Base-by-base conservation (phyloP, 1,140 invertebrate species). In the Lethrus apterus region DNA sequence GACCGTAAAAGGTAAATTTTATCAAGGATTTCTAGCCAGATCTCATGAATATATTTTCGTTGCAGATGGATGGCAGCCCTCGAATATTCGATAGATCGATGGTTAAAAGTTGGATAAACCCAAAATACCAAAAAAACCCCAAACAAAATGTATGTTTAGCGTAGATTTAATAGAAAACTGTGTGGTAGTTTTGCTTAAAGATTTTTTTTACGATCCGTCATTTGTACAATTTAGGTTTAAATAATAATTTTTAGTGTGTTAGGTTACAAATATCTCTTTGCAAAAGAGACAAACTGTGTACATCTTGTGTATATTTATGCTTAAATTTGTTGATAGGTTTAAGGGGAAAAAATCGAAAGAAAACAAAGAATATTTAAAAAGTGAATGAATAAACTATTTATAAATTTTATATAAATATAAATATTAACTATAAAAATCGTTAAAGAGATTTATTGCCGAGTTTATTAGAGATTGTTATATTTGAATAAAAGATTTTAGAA, bases 1-100 rank as follows among this genome's bases (percentile, higher is more conserved):
- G 93, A 98, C 60, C 91, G 89, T 65, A 93, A 93, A 74, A 82
- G 92, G 93, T 96, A 63, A 64, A 51, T 50, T 38, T 4, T 7
- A 38, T 8, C 31, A 33, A 9, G 4, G 14, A 15, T 5, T 33
- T 33, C 14, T 5, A 11, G 14, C 31, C 14, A 5, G 5, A 8
- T 33, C 5, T 33, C 14, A 5, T 26, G 11, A 43, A 29, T 13
- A 35, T 45, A 20, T 55, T 57, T 55, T 46, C 59, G 44, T 82
- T 79, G 20, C 69, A 95, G 92, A 63, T 97, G 93, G 93, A 77
- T 95, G 58, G 88, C 89, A 45, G 89, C 91, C 35, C 67, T 96
- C 57, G 90, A 93, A 68, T 94, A 93, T 64, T 94, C 92, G 32
- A 94, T 97, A 65, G 90, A 94, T 70, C 77, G 90, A 57, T 97